These are phyloP conservation scores for Lutjanus erythropterus DNA, from an alignment of 2,113 vertebrate genomes.

Conservation along the genomic window DNA sequence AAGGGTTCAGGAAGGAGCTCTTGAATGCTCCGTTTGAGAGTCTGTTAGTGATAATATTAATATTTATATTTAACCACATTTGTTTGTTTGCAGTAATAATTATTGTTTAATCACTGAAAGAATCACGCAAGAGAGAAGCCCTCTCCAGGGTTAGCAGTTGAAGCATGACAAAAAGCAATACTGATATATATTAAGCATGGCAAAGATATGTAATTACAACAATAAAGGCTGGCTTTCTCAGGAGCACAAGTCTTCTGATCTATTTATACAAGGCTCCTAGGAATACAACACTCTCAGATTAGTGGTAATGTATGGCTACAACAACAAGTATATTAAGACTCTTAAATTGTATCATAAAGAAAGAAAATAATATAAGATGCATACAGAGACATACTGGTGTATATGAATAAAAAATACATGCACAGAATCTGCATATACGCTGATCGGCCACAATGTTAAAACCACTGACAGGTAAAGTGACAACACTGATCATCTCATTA, in stretches of 20 bases:
- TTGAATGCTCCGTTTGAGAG: constrained; percentile 9
- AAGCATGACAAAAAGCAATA: not conserved
- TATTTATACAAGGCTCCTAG: constrained; percentile 8
- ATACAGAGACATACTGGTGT: no score
- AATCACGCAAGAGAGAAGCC: not conserved
- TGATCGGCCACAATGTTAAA: no score
- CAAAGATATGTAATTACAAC: not conserved
- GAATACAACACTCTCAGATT: not conserved
- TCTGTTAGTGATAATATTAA: not conserved
- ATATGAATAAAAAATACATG: no score
- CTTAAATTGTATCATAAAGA: not conserved
- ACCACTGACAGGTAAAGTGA: no score
- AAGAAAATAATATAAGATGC: not conserved
- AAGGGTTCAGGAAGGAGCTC: constrained; percentile 4
- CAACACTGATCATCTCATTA: no score
- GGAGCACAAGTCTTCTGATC: not conserved
- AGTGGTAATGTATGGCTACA: not conserved
- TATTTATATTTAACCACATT: not conserved
- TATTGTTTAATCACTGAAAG: no score
- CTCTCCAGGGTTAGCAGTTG: no score
- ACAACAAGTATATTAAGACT: not conserved
- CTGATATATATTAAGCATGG: not conserved
- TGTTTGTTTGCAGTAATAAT: not conserved
- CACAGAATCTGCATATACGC: no score
- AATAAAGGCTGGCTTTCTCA: not conserved